A percentile compares a stretch with the other conserved stretches of the same genome.
Evolutionary conservation across 2,888 invertebrate genomes (phyloP).

Genomic region (Anthrax anthrax): DNA sequence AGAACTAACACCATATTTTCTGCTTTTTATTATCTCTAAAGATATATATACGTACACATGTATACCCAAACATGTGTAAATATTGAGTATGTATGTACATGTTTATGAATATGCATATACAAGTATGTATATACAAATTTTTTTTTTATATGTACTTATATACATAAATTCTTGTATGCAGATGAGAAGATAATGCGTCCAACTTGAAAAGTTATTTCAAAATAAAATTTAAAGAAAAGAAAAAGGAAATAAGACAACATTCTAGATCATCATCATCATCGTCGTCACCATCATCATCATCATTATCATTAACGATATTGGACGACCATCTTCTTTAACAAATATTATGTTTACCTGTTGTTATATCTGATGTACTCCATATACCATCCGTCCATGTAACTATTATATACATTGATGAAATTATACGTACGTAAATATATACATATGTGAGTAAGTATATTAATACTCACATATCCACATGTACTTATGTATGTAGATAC

Average conservation of each 20-base stretch:
- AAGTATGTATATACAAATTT: no score
- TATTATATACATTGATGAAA: no score
- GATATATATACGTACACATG: no score
- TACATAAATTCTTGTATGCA: not conserved
- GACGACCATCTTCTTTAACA: not conserved
- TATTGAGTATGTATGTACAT: no score
- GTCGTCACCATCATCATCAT: not conserved
- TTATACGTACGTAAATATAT: no score
- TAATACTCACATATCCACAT: no score
- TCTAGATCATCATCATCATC: not conserved
- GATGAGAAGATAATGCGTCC: not conserved
- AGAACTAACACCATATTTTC: not conserved
- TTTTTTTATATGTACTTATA: no score
- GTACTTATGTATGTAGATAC: no score
- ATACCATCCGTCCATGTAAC: no score
- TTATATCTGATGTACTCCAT: no score
- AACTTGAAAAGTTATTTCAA: not conserved
- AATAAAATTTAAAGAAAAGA: not conserved
- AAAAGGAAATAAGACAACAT: not conserved
- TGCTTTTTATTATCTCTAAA: not conserved
- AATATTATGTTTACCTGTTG: not conserved
- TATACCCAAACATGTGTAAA: not conserved
- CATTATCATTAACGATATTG: not conserved
- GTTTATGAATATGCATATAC: no score
- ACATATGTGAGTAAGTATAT: no score